Percentiles rank a stretch among this genome's conserved stretches.
These are phyloP conservation scores for Petrocephalus sullivani DNA, from an alignment of 2,797 vertebrate genomes.

Conservation along the genomic window DNA sequence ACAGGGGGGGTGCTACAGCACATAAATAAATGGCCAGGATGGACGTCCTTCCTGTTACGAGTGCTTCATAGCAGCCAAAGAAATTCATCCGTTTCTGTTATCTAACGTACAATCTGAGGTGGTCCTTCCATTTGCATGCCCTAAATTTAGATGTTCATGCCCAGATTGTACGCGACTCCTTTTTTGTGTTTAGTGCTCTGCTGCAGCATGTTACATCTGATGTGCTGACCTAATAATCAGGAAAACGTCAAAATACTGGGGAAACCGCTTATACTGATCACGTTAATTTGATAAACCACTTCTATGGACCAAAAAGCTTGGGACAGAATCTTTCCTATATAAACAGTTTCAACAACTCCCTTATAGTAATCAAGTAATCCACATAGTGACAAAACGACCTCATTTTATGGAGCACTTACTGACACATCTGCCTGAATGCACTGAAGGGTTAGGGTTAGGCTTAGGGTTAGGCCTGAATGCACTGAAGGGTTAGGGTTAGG, in stretches of 20 bases:
- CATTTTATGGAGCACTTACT: no score
- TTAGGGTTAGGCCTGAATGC: conserved; percentile 26
- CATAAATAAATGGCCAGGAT: neutral
- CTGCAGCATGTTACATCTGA: neutral
- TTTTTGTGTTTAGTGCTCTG: neutral
- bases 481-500: no score
- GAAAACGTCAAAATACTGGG: neutral
- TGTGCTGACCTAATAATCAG: neutral
- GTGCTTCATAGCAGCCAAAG: neutral
- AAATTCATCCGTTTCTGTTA: neutral
- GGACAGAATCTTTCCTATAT: no score
- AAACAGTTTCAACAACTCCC: no score
- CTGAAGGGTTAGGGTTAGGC: no score
- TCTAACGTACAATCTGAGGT: neutral
- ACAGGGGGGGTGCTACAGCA: neutral
- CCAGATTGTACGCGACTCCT: neutral
- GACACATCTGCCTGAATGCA: no score
- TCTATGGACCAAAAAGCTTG: no score
- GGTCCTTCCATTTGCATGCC: neutral
- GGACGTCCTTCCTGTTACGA: neutral
- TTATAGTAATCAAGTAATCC: no score
- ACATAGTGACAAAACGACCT: no score
- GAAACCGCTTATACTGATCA: no score
- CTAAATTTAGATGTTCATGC: neutral
- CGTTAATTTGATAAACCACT: no score